Conservation (phyloP, 23 tunicate species). For the Trididemnum clinides region DNA sequence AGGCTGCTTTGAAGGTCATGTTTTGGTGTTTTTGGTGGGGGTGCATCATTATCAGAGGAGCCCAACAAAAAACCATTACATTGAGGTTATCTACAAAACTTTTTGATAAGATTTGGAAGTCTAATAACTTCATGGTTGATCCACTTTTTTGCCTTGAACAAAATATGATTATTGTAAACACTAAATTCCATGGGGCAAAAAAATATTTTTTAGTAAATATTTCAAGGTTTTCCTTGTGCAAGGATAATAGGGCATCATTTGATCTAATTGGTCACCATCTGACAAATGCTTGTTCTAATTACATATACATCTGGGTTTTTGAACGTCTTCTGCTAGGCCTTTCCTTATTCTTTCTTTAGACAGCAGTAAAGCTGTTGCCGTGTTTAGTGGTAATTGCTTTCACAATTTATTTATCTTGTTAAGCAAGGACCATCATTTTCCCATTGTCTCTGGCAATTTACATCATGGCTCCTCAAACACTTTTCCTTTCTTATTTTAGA, state of each 20-base stretch:
- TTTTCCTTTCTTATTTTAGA: not conserved
- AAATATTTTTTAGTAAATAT: not conserved
- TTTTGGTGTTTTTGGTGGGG: not conserved
- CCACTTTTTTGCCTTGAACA: not conserved
- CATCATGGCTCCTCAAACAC: not conserved
- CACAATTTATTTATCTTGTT: not conserved
- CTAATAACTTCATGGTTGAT: not conserved
- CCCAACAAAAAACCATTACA: not conserved
- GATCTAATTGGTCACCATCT: not conserved
- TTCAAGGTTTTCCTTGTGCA: not conserved
- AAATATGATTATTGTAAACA: not conserved
- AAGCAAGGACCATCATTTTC: not conserved
- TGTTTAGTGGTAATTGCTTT: not conserved
- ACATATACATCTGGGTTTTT: not conserved
- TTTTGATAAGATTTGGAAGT: not conserved
- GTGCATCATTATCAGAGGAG: not conserved
- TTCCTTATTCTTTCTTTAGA: not conserved
- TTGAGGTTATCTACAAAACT: not conserved
- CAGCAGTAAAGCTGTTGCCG: not conserved
- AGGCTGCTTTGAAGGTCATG: not conserved
- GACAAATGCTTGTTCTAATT: not conserved
- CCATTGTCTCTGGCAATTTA: not conserved
- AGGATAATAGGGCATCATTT: not conserved
- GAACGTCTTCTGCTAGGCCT: not conserved
- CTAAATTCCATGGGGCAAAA: not conserved